A percentile compares a stretch with the other conserved stretches of the same genome.
phyloP scores from a whole-genome alignment of 1,140 invertebrate genomes.

The Platyscapa corneri region DNA sequence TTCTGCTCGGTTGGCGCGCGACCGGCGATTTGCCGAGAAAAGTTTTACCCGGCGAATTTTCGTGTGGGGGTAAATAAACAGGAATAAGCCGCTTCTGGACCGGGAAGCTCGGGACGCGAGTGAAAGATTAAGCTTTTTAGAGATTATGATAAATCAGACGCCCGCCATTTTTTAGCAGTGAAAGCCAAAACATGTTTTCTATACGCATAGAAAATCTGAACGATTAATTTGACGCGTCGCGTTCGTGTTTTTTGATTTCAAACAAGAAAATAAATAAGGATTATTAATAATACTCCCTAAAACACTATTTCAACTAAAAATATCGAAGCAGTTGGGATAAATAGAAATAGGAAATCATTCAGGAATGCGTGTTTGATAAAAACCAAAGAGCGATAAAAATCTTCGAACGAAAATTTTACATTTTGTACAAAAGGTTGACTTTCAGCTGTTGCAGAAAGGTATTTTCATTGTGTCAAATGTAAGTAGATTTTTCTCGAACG shows the following conservation, averaged over 20 bases:
- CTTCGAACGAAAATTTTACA: neutral
- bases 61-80: neutral
- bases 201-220: neutral
- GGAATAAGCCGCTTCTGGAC: neutral
- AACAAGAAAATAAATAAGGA: neutral
- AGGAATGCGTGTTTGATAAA: neutral
- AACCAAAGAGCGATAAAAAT: neutral
- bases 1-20: neutral
- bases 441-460: neutral
- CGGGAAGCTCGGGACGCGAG: neutral
- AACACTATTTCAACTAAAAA: neutral
- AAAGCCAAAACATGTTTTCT: slow-evolving; percentile 17
- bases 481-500: too few relatives aligned
- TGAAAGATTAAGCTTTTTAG: neutral
- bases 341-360: neutral
- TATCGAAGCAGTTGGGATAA: too few relatives aligned
- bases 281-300: neutral
- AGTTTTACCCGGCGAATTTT: slow-evolving; percentile 10
- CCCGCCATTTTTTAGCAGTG: neutral
- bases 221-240: neutral
- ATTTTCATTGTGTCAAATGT: neutral
- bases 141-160: slow-evolving; percentile 25
- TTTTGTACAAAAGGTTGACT: neutral
- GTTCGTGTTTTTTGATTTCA: slow-evolving; percentile 5
- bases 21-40: neutral